These are phyloP conservation scores for Drosophila fulvimacula DNA, from an alignment of 2,888 invertebrate species.

Conservation along the genomic window DNA sequence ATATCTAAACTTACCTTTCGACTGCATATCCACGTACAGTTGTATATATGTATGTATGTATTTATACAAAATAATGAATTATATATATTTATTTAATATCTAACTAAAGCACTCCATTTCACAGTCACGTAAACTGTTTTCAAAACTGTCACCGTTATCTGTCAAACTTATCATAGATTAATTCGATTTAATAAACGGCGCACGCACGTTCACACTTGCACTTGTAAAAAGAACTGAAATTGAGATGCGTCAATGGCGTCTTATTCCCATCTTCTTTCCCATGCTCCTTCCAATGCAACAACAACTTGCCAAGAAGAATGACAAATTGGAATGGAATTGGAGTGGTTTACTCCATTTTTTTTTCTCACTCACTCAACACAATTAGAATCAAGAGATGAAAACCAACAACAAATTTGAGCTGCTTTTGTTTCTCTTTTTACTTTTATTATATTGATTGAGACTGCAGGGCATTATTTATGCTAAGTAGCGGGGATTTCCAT, in stretches of 20 bases:
- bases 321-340: not conserved
- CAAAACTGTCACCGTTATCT: not conserved
- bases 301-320: not conserved
- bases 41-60: not conserved
- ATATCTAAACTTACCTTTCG: not conserved
- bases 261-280: not conserved
- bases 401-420: not conserved
- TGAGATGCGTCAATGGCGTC: not conserved
- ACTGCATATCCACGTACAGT: conserved; percentile 1
- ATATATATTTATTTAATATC: not conserved
- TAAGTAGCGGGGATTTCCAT: not conserved
- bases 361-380: not conserved
- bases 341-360: not conserved
- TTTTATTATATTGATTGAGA: not conserved
- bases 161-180: not conserved
- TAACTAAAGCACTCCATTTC: not conserved
- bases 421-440: not conserved
- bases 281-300: not conserved
- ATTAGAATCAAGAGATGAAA: too few relatives aligned
- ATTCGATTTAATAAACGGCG: not conserved
- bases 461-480: not conserved
- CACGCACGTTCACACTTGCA: not conserved
- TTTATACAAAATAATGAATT: not conserved
- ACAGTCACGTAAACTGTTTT: not conserved
- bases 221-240: conserved; percentile 5